Conservation (phyloP, 2,797 vertebrate species). For the Pantherophis alleghaniensis region DNA sequence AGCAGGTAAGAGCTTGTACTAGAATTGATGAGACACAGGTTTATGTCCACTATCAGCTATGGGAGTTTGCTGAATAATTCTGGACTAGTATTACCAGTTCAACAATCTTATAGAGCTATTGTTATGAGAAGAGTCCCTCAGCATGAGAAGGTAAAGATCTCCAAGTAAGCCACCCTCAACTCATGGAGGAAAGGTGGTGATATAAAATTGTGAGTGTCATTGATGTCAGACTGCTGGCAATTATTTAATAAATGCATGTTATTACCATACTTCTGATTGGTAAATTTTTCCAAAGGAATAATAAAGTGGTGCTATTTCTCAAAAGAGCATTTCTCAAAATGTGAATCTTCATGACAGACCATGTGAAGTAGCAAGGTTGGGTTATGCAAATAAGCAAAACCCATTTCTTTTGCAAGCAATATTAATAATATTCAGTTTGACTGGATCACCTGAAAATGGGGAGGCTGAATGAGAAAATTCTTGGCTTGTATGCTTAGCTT, state of each 20-base stretch:
- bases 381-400: not conserved
- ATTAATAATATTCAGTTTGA: not conserved
- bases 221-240: not conserved
- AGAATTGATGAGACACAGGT: not conserved
- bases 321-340: not conserved
- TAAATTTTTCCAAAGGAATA: not conserved
- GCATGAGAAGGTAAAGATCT: not conserved
- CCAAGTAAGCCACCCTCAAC: not conserved
- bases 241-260: not conserved
- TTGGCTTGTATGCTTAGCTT: not conserved
- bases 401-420: not conserved
- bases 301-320: not conserved
- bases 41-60: not conserved
- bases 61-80: not conserved
- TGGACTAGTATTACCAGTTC: not conserved
- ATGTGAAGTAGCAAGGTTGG: not conserved
- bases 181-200: not conserved
- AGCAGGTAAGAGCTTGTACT: not conserved
- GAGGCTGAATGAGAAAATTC: not conserved
- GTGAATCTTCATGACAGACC: not conserved
- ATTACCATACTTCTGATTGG: not conserved
- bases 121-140: not conserved
- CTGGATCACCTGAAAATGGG: not conserved
- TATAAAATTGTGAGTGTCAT: not conserved
- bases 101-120: not conserved